These are phyloP conservation scores for Albula goreensis DNA, from an alignment of 2,113 vertebrate species.

Conservation along the genomic window DNA sequence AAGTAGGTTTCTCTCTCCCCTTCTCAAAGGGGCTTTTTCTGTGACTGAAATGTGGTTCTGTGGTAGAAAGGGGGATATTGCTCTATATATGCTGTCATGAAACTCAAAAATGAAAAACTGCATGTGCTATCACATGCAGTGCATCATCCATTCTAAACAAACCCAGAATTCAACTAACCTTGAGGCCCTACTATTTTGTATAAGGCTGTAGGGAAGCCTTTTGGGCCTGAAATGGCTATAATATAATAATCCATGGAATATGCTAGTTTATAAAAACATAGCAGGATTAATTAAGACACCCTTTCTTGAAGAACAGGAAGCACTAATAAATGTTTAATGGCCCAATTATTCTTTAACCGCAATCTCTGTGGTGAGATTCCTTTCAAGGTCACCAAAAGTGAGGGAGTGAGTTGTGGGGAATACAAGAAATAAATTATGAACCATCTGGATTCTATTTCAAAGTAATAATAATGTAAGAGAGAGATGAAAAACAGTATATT, in stretches of 20 bases:
- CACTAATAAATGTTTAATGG: neutral
- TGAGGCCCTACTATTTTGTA: neutral
- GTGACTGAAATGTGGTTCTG: too few relatives aligned
- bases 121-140: neutral
- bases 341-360: neutral
- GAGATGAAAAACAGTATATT: neutral
- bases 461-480: neutral
- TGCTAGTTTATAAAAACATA: neutral
- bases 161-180: neutral
- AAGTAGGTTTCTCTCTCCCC: neutral
- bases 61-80: neutral
- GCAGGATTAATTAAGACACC: neutral
- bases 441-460: neutral
- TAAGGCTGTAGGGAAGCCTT: neutral
- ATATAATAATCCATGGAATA: neutral
- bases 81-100: neutral
- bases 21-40: neutral
- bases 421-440: neutral
- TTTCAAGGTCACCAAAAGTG: neutral
- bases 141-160: neutral
- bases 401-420: neutral
- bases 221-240: neutral
- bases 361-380: neutral
- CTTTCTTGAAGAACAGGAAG: neutral
- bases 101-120: neutral